A percentile compares a stretch with the other conserved stretches of the same genome.
phyloP scores from a whole-genome alignment of 1,140 invertebrate genomes.

The Papilio helenus region DNA sequence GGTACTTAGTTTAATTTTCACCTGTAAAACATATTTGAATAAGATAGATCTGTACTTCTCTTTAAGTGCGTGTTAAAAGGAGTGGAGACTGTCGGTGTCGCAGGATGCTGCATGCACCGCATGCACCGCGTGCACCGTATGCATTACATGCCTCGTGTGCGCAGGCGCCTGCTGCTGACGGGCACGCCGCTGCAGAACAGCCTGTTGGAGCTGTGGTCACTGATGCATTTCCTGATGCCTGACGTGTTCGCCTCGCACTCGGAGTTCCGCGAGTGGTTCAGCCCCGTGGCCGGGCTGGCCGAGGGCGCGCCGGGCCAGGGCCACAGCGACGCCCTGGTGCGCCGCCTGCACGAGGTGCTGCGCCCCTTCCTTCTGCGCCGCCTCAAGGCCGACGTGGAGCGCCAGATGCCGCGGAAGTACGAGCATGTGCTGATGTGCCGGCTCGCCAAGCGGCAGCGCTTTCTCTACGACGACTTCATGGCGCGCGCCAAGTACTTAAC shows the following conservation, averaged over 20 bases:
- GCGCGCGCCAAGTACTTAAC: slow-evolving; percentile 94
- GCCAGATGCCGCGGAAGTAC: slow-evolving; percentile 99
- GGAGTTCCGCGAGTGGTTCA: slow-evolving; percentile 99
- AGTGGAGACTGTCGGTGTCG: too few relatives aligned
- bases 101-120: too few relatives aligned
- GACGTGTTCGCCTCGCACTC: slow-evolving; percentile 99
- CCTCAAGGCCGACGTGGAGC: slow-evolving; percentile 99
- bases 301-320: slow-evolving; percentile 98
- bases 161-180: slow-evolving; percentile 95
- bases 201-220: slow-evolving; percentile 99
- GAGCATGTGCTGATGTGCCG: slow-evolving; percentile 98
- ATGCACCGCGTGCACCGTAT: too few relatives aligned
- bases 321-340: slow-evolving; percentile 92
- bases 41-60: too few relatives aligned
- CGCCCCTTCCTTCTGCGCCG: slow-evolving; percentile 98
- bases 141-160: slow-evolving; percentile 36
- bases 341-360: slow-evolving; percentile 98
- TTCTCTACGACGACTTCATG: slow-evolving; percentile 99
- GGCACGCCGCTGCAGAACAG: slow-evolving; percentile 99
- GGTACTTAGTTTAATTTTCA: not conserved
- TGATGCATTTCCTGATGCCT: slow-evolving; percentile 99
- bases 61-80: too few relatives aligned
- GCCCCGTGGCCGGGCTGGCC: slow-evolving; percentile 98
- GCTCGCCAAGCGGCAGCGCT: slow-evolving; percentile 98
- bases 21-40: not conserved